Conservation (phyloP, 1,140 invertebrate genomes). For the Lerema accius region DNA sequence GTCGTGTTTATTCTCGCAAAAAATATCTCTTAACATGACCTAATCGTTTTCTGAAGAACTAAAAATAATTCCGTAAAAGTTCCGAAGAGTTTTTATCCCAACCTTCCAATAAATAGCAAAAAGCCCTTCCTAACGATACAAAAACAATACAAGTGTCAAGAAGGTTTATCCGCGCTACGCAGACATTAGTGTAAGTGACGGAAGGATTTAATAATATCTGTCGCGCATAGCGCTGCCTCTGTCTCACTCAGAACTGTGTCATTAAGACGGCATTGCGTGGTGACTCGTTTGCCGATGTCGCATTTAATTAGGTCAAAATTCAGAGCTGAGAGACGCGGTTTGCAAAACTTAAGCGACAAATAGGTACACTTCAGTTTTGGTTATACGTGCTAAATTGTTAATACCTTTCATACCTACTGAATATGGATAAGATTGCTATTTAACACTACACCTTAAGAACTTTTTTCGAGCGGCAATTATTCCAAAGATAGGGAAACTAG, state of each 20-base stretch:
- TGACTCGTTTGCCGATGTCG: conserved; percentile 14
- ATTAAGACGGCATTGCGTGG: conserved; percentile 7
- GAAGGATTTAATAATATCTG: conserved; percentile 42
- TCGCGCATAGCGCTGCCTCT: conserved; percentile 30
- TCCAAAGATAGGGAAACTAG: no score
- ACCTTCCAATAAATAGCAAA: conserved; percentile 19
- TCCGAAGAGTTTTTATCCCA: not conserved
- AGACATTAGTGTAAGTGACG: conserved; percentile 33
- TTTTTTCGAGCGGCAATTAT: no score
- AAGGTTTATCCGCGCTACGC: conserved; percentile 17
- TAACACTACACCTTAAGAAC: no score
- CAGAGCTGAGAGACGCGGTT: not conserved
- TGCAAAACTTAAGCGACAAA: not conserved
- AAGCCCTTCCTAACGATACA: conserved; percentile 24
- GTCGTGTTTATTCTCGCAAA: no score
- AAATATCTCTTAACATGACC: no score
- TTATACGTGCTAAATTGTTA: no score
- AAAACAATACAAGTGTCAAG: conserved; percentile 36
- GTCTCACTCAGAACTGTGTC: conserved; percentile 10
- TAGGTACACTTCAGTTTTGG: no score
- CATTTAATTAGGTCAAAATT: conserved; percentile 23
- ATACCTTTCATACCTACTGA: no score
- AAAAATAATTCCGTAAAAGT: not conserved
- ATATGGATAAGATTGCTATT: no score
- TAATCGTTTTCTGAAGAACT: not conserved